These are phyloP conservation scores for Xiphorhynchus elegans DNA, from an alignment of 2,113 vertebrate genomes.

Conservation along the genomic window DNA sequence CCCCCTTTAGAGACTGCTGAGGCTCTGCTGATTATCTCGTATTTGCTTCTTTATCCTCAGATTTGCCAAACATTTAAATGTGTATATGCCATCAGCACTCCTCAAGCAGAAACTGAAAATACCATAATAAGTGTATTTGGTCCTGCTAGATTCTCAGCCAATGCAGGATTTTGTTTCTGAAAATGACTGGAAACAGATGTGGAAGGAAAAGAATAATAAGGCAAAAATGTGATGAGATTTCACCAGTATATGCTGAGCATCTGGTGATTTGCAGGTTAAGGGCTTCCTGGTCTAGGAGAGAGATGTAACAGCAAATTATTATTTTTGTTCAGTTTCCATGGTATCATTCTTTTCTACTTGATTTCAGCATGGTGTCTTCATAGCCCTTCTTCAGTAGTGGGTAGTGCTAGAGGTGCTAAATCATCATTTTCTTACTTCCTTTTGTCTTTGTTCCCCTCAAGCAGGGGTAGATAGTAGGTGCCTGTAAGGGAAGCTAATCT, in stretches of 20 bases:
- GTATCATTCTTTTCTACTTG: conserved; percentile 1
- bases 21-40: neutral
- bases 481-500: neutral
- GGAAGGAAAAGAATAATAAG: neutral
- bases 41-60: neutral
- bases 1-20: neutral
- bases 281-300: neutral
- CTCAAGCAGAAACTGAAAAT: neutral
- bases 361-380: neutral
- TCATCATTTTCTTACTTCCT: neutral
- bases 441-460: neutral
- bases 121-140: neutral
- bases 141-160: neutral
- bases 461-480: neutral
- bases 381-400: neutral
- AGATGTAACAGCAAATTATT: neutral
- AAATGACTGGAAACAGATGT: neutral
- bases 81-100: neutral
- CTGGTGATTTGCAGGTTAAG: conserved; percentile 8
- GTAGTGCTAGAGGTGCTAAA: neutral
- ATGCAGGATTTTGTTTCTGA: neutral
- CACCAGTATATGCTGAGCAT: neutral
- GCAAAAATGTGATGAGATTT: neutral
- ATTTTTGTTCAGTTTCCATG: conserved; percentile 34
- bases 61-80: neutral